Base-by-base conservation (phyloP, 2,797 vertebrate genomes). In the Acanthopagrus latus region DNA sequence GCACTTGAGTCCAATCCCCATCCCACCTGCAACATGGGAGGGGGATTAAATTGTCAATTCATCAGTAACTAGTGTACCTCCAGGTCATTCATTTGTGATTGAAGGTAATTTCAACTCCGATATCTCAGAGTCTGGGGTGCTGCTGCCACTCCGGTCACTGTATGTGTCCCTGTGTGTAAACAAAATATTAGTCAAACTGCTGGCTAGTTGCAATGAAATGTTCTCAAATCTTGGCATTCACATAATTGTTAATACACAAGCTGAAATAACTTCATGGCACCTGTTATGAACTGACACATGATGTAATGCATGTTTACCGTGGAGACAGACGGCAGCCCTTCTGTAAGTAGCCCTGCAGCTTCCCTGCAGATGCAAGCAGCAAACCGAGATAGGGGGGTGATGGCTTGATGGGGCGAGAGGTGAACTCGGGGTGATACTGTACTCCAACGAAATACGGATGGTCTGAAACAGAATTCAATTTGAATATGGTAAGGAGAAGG, bases 361-460 rank as follows among this genome's bases (percentile, higher is more conserved):
- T 96, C 51, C 97, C 97, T 0, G 96, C 96, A 2, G 98, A 96
- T 0, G 98, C 97, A 89, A 99, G 90, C 13, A 99, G 93, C 56
- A 99, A 93, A 65, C 97, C 98, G 0, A 98, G 96, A 87, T 99
- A 99, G 0, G 98, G 98, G 0, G 97, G 97, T 0, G 98, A 99
- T 0, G 98, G 97, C 52, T 99, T 99, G 71, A 99, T 99, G 46
- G 98, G 98, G 1, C 98, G 96, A 5, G 98, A 99, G 51, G 98
- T 97, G 91, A 99, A 99, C 86, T 99, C 98, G 0, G 98, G 98
- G 76, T 99, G 98, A 74, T 97, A 99, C 93, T 99, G 98, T 23
- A 99, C 97, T 1, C 97, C 98, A 1, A 98, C 95, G 0, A 99
- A 99, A 83, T 98, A 99, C 0, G 96, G 96, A 38, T 99, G 97